Evolutionary conservation across 2,797 vertebrate genomes (phyloP), one percentile per base, ranked within the genome.

Genomic region (Enteromius mattozi): DNA sequence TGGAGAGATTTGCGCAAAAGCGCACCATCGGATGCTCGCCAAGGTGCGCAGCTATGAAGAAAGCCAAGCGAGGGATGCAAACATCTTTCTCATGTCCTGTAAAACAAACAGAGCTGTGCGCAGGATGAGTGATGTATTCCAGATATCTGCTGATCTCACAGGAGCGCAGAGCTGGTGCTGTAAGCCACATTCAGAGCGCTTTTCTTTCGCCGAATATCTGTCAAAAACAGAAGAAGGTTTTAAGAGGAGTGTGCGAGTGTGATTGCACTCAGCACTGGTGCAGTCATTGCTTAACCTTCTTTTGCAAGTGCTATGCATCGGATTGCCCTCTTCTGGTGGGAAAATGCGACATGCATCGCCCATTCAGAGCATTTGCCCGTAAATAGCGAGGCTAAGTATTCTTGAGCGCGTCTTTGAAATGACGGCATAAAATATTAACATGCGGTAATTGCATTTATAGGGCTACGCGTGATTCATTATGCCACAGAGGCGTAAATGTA

Each of bases 291-390:
- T 84, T 80, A 84, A 83, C 72, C 86, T 65, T 80, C 78, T 77
- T 81, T 78, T 71, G 77, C 87, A 65, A 80, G 74, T 47, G 51
- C 54, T 59, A 66, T 78, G 85, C 78, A 76, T 88, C 81, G 76
- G 90, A 91, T 90, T 91, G 95, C 94, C 94, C 93, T 90, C 95
- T 96, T 72, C 93, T 94, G 94, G 94, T 78, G 88, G 79, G 69
- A n/a, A 83, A 63, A 47, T 88, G 54, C 19, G 76, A 61, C 42
- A 71, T 61, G 76, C 68, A 27, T 27, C 12, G 8, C 51, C 17
- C 61, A 14, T 78, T 77, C 10, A 69, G 17, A 56, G n/a, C 21
- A 13, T 24, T 61, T 51, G 24, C 10, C 9, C 12, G 40, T 37
- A 16, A 59, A 24, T 3, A 63, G 35, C 2, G 19, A 49, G 54